A percentile compares a stretch with the other conserved stretches of the same genome.
phyloP scores from a whole-genome alignment of 1,140 invertebrate species.

The Hormaphis cornu region DNA sequence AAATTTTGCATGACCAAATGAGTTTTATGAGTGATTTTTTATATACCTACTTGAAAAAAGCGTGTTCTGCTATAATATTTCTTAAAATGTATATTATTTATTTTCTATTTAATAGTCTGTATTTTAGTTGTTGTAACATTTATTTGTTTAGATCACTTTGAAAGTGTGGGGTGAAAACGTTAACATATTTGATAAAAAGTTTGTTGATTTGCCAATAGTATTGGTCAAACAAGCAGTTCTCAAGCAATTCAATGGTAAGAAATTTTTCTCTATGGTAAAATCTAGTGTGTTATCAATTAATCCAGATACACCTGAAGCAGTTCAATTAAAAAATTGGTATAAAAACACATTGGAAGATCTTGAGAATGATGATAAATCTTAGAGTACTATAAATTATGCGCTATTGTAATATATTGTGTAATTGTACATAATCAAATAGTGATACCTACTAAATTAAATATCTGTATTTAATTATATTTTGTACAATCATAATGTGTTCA shows the following conservation, averaged over 20 bases:
- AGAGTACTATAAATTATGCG: no score
- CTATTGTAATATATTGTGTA: no score
- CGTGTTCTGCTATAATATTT: no score
- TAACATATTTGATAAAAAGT: background rate
- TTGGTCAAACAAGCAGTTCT: background rate
- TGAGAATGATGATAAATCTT: no score
- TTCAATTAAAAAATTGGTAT: constrained; percentile 17
- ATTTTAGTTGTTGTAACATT: background rate
- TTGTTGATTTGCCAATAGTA: background rate
- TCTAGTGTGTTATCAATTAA: background rate
- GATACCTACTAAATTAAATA: no score
- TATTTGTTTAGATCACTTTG: constrained; percentile 5
- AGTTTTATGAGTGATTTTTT: background rate
- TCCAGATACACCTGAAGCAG: background rate
- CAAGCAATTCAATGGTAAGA: constrained; percentile 1
- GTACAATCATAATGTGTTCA: no score
- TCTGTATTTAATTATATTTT: no score
- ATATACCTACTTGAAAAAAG: no score
- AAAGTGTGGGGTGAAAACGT: constrained; percentile 18
- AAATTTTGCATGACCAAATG: background rate
- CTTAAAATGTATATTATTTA: no score
- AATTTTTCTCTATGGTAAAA: constrained; percentile 2
- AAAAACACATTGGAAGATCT: background rate
- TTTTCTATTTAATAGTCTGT: no score
- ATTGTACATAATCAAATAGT: no score